Conservation (phyloP, 2,113 vertebrate genomes). For the Mustelus asterias region DNA sequence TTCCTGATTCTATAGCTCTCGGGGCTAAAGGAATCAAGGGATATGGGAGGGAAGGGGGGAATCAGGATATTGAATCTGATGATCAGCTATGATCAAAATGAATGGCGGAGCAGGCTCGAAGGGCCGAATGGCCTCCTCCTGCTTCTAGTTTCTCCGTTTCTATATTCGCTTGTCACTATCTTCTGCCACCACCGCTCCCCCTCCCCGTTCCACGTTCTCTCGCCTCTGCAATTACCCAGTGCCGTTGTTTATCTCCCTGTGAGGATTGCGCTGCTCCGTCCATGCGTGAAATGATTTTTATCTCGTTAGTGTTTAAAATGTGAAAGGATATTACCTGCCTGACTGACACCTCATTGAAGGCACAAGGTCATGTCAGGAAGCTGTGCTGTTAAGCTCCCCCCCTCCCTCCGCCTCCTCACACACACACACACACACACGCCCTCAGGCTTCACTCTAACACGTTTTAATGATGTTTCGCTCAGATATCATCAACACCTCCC, state of each 20-base stretch:
- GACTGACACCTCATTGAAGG: background rate
- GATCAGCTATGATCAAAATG: too few species aligned
- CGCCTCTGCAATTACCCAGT: background rate
- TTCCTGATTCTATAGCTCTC: too few species aligned
- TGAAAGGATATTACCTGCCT: constrained; percentile 5
- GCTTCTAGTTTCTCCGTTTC: too few species aligned
- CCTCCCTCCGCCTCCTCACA: too few species aligned
- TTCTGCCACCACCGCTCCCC: background rate
- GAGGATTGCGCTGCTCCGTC: background rate
- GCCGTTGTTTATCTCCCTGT: constrained; percentile 1
- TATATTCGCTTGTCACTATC: background rate
- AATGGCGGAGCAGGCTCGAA: too few species aligned
- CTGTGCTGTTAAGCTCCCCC: background rate
- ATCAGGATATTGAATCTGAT: too few species aligned
- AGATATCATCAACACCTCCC: background rate
- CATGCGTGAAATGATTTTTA: constrained; percentile 31
- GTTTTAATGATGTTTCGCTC: background rate
- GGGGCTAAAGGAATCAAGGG: too few species aligned
- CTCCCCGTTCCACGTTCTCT: background rate
- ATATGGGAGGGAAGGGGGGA: too few species aligned
- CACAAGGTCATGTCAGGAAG: constrained; percentile 1
- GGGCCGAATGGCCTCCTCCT: too few species aligned
- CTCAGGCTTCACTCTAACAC: background rate
- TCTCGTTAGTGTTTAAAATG: constrained; percentile 34
- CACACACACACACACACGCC: too few species aligned